Evolutionary conservation across 2,888 invertebrate species (phyloP).

Genomic region (Phyllotreta cruciferae): DNA sequence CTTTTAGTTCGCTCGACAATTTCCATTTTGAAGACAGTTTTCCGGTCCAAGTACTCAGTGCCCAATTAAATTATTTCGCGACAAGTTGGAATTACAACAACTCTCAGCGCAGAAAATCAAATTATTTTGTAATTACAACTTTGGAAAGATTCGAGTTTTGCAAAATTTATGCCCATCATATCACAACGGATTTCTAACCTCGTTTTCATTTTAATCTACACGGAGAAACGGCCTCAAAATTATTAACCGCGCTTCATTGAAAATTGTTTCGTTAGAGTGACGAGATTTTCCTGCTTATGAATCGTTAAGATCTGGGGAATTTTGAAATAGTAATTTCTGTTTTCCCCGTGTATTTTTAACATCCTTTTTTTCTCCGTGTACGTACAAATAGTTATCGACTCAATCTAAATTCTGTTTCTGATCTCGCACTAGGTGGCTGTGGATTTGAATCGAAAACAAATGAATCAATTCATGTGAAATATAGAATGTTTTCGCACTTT

Average conservation of each 20-base stretch:
- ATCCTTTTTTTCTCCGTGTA: slow-evolving; percentile 9
- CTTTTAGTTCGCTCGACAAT: slow-evolving; percentile 33
- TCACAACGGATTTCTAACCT: slow-evolving; percentile 34
- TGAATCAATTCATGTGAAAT: slow-evolving; percentile 42
- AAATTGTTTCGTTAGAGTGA: background rate
- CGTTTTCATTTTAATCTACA: slow-evolving; percentile 23
- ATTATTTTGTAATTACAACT: slow-evolving; percentile 58
- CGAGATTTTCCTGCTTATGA: background rate
- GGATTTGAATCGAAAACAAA: slow-evolving; percentile 41
- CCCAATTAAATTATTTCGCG: slow-evolving; percentile 44
- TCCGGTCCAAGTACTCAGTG: slow-evolving; percentile 38
- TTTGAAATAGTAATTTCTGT: background rate
- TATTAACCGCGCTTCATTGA: background rate
- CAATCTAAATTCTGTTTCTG: slow-evolving; percentile 18
- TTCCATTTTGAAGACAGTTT: slow-evolving; percentile 37
- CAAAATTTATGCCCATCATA: slow-evolving; percentile 40
- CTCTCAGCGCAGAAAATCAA: slow-evolving; percentile 55
- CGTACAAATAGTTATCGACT: slow-evolving; percentile 4
- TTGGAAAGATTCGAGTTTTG: slow-evolving; percentile 49
- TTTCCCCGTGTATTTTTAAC: background rate
- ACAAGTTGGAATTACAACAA: slow-evolving; percentile 50
- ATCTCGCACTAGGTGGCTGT: slow-evolving; percentile 26
- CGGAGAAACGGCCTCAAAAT: slow-evolving; percentile 18
- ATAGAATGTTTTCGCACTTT: slow-evolving; percentile 40
- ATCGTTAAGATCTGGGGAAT: too few relatives aligned